phyloP scores from a whole-genome alignment of 2,113 vertebrate genomes.

The Petaurus breviceps region DNA sequence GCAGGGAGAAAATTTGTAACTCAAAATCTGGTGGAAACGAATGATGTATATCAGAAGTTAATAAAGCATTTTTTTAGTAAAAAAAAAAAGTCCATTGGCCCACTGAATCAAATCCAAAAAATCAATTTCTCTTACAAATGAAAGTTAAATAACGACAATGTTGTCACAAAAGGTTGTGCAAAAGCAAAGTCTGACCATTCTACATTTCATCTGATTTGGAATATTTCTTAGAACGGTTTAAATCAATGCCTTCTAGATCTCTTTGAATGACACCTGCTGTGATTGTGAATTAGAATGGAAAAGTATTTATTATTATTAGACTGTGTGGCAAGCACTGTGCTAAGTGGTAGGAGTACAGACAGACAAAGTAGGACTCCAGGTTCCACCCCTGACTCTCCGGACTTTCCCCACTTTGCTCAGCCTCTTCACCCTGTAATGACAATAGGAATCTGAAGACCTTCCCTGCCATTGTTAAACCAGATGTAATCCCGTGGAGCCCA shows the following conservation, averaged over 20 bases:
- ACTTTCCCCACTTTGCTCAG: not conserved
- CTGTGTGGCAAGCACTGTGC: not conserved
- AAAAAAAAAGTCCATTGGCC: not conserved
- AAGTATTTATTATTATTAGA: not conserved
- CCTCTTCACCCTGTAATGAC: not conserved
- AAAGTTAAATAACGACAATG: not conserved
- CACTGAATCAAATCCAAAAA: not conserved
- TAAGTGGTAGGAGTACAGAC: not conserved
- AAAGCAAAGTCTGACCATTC: not conserved
- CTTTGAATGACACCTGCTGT: not conserved
- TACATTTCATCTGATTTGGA: not conserved
- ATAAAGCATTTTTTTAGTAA: no score
- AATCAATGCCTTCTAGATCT: not conserved
- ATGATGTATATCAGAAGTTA: no score
- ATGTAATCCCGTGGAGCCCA: no score
- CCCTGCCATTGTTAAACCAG: no score
- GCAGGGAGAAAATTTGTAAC: no score
- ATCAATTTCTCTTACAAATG: constrained; percentile 4
- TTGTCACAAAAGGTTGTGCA: not conserved
- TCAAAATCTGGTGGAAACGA: no score
- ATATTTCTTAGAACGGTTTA: not conserved
- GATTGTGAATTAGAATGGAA: not conserved
- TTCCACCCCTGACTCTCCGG: not conserved
- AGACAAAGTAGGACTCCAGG: not conserved
- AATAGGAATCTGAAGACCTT: no score